phyloP scores from a whole-genome alignment of 1,140 invertebrate species.

The Archivesica marissinica region DNA sequence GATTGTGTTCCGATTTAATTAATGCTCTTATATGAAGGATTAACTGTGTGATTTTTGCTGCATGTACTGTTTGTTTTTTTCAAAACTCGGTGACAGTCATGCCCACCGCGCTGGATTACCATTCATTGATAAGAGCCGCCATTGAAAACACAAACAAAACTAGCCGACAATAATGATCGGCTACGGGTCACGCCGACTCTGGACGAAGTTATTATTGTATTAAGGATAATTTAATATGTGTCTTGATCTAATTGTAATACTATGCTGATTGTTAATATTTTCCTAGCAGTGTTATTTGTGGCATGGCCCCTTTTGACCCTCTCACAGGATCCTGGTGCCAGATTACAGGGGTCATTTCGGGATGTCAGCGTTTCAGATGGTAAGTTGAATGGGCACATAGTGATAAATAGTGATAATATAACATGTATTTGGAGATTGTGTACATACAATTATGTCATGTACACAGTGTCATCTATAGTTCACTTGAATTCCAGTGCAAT shows the following conservation, averaged over 20 bases:
- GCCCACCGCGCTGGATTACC: conserved; percentile 6
- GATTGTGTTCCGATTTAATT: neutral
- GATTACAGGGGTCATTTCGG: neutral
- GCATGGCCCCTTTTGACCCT: neutral
- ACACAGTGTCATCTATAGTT: neutral
- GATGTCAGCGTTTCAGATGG: neutral
- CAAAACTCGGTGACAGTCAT: neutral
- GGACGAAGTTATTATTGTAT: neutral
- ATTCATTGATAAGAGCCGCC: conserved; percentile 41
- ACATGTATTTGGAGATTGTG: too few relatives aligned
- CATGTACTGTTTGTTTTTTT: neutral
- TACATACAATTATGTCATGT: neutral
- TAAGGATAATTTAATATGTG: neutral
- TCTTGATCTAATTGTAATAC: neutral
- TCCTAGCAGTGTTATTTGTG: neutral
- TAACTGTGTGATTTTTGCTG: neutral
- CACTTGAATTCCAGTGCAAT: too few relatives aligned
- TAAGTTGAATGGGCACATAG: neutral
- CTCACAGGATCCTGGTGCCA: neutral
- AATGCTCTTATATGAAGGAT: neutral
- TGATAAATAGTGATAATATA: too few relatives aligned
- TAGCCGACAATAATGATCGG: conserved; percentile 18
- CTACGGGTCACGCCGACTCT: conserved; percentile 17
- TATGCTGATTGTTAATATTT: conserved; percentile 12
- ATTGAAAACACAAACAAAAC: conserved; percentile 36